These are phyloP conservation scores for Piaya cayana DNA, from an alignment of 2,113 vertebrate genomes.

Conservation along the genomic window DNA sequence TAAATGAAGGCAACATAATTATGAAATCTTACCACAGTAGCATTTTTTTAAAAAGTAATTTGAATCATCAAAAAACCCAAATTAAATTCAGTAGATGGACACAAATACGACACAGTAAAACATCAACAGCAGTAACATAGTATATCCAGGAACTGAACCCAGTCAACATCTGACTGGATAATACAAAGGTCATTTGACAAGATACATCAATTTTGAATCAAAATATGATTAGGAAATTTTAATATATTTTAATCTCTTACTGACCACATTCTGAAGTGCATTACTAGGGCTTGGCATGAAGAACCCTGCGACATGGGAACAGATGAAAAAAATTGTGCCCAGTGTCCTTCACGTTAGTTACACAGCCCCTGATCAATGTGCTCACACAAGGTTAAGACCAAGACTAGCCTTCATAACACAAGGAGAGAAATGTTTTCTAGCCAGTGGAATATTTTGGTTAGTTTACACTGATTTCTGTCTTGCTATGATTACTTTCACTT, in stretches of 20 bases:
- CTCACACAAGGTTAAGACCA: not conserved
- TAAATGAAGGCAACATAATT: constrained; percentile 17
- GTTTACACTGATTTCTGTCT: not conserved
- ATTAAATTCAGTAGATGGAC: not conserved
- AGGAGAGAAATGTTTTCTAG: not conserved
- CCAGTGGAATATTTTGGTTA: not conserved
- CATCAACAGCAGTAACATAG: not conserved
- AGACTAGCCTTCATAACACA: not conserved
- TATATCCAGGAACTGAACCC: not conserved
- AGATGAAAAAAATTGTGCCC: not conserved
- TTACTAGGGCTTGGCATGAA: not conserved
- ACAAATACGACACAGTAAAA: not conserved
- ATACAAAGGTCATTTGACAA: not conserved
- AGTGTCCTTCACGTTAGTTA: not conserved
- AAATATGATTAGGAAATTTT: constrained; percentile 24
- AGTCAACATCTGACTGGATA: not conserved
- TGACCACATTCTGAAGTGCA: not conserved
- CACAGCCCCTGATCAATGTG: not conserved
- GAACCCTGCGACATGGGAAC: not conserved
- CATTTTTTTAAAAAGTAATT: not conserved
- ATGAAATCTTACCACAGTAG: not conserved
- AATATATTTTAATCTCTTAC: not conserved
- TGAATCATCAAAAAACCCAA: constrained; percentile 3
- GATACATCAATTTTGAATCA: not conserved
- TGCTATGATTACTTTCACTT: not conserved